A percentile compares a stretch with the other conserved stretches of the same genome.
phyloP scores from a whole-genome alignment of 2,888 invertebrate species.

The Hemaris fuciformis region DNA sequence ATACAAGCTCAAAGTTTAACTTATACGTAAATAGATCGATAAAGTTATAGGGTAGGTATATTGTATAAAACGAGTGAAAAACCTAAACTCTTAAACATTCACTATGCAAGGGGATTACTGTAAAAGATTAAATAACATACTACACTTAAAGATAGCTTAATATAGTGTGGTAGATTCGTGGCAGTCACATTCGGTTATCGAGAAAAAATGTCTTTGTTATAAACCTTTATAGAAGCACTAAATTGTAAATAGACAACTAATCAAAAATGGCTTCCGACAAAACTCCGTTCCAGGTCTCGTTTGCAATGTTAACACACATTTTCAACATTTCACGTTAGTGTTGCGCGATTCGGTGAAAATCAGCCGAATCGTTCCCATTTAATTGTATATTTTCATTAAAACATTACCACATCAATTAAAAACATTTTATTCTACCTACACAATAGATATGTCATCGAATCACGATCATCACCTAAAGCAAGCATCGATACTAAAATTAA shows the following conservation, averaged over 20 bases:
- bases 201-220: not conserved
- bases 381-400: constrained; percentile 1
- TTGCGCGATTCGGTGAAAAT: constrained; percentile 4
- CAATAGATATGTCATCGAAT: constrained; percentile 78
- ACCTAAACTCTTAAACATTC: constrained; percentile 73
- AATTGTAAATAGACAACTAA: constrained; percentile 11
- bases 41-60: constrained; percentile 72
- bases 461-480: constrained; percentile 72
- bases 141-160: constrained; percentile 80
- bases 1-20: constrained; percentile 79
- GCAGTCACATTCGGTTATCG: constrained; percentile 31
- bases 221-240: not conserved
- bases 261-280: constrained; percentile 5
- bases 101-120: constrained; percentile 75
- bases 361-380: constrained; percentile 7
- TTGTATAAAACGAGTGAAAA: constrained; percentile 82
- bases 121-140: constrained; percentile 71
- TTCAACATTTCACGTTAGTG: not conserved
- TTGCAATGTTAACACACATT: not conserved
- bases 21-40: constrained; percentile 73
- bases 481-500: constrained; percentile 37
- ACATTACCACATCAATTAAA: constrained; percentile 11
- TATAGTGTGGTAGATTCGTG: constrained; percentile 59
- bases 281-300: not conserved
- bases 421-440: constrained; percentile 59